Evolutionary conservation across 2,113 vertebrate genomes (phyloP).

Genomic region (Furnarius figulus): DNA sequence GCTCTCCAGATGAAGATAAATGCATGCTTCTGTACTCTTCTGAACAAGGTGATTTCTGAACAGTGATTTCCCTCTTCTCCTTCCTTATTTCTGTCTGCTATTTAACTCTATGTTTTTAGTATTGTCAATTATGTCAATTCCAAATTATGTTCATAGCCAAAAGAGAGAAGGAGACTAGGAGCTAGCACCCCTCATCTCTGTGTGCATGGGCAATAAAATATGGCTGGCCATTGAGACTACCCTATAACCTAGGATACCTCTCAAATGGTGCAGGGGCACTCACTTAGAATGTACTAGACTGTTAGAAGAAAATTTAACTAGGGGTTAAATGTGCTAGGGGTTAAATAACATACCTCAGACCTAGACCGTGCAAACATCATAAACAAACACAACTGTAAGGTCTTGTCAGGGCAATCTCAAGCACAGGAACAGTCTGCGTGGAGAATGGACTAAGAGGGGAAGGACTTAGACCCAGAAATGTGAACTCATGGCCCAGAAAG

Average conservation of each 20-base stretch:
- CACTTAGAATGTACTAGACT: background rate
- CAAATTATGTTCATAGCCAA: background rate
- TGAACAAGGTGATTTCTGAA: background rate
- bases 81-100: background rate
- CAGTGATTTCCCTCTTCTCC: background rate
- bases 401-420: background rate
- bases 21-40: background rate
- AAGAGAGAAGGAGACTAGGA: background rate
- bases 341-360: background rate
- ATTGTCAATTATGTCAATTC: background rate
- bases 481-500: background rate
- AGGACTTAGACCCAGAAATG: background rate
- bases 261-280: background rate
- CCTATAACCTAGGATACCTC: background rate
- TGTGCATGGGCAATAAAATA: background rate
- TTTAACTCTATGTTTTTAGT: background rate
- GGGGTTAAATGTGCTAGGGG: background rate
- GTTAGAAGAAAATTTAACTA: background rate
- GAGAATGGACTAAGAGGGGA: background rate
- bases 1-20: background rate
- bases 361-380: background rate
- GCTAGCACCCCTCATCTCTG: background rate
- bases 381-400: background rate
- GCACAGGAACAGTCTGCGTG: background rate
- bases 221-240: background rate